Conservation (phyloP, 2,888 invertebrate genomes). For the Hymenopus coronatus region DNA sequence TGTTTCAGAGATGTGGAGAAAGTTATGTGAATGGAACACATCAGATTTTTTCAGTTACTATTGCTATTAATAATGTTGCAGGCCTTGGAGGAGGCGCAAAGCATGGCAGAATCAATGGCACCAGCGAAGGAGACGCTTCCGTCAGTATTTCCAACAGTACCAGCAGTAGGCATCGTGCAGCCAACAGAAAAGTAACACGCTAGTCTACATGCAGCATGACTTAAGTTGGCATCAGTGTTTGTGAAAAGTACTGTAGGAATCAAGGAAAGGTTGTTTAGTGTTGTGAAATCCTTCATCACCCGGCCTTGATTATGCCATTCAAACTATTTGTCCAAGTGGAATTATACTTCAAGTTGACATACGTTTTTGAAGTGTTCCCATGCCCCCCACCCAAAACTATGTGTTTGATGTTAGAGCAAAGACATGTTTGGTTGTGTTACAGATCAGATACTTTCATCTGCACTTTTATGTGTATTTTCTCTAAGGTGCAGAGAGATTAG, state of each 20-base stretch:
- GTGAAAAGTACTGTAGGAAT: neutral
- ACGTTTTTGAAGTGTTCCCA: neutral
- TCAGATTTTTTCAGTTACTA: too few relatives aligned
- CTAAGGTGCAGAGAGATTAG: neutral
- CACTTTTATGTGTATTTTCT: neutral
- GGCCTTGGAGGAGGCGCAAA: conserved; percentile 45
- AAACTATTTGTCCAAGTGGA: neutral
- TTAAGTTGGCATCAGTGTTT: neutral
- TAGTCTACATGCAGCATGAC: too few relatives aligned
- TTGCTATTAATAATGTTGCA: conserved; percentile 31
- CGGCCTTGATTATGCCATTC: neutral
- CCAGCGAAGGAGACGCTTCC: conserved; percentile 32
- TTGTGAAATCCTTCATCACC: too few relatives aligned
- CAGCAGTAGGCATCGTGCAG: neutral
- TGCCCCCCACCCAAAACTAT: neutral
- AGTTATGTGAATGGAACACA: too few relatives aligned
- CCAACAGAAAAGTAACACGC: too few relatives aligned
- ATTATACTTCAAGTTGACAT: neutral
- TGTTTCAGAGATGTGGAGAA: too few relatives aligned
- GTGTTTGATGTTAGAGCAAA: neutral
- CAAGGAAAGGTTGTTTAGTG: too few relatives aligned
- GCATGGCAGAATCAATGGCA: conserved; percentile 41
- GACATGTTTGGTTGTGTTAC: neutral
- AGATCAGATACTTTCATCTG: too few relatives aligned
- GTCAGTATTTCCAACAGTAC: conserved; percentile 29